Conservation (phyloP, 2,797 vertebrate species). For the Mormyrops attenuatus region DNA sequence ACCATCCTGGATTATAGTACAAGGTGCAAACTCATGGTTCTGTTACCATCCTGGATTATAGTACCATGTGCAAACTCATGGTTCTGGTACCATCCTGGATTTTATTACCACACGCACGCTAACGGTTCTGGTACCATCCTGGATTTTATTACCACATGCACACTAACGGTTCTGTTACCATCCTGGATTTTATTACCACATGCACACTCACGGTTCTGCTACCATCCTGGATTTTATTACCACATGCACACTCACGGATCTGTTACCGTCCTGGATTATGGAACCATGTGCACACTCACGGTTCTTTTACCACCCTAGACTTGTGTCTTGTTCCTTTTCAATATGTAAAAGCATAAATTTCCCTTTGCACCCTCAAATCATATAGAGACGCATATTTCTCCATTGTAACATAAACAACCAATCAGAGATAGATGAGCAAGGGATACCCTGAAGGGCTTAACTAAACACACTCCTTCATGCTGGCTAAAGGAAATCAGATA, state of each 20-base stretch:
- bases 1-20: too few relatives aligned
- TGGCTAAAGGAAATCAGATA: conserved; percentile 1
- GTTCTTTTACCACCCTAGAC: conserved; percentile 15
- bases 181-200: too few relatives aligned
- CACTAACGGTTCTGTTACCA: too few relatives aligned
- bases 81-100: conserved; percentile 24
- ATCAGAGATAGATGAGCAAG: conserved; percentile 33
- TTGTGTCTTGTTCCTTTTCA: conserved; percentile 17
- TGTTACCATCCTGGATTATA: conserved; percentile 30
- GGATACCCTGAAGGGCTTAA: conserved; percentile 31
- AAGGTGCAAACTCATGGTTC: too few relatives aligned
- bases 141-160: too few relatives aligned
- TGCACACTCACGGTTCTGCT: too few relatives aligned
- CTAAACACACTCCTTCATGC: conserved; percentile 18
- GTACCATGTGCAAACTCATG: conserved; percentile 37
- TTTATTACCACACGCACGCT: conserved; percentile 40
- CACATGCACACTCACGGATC: neutral
- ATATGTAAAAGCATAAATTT: conserved; percentile 37
- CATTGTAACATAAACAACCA: conserved; percentile 21
- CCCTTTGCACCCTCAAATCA: conserved; percentile 17
- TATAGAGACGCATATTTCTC: neutral
- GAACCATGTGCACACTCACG: neutral
- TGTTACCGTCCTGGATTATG: neutral
- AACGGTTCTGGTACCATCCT: conserved; percentile 17
- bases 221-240: too few relatives aligned